Evolutionary conservation across 2,797 vertebrate genomes (phyloP), one percentile per base, ranked within the genome.

Genomic region (Myripristis jacobus): DNA sequence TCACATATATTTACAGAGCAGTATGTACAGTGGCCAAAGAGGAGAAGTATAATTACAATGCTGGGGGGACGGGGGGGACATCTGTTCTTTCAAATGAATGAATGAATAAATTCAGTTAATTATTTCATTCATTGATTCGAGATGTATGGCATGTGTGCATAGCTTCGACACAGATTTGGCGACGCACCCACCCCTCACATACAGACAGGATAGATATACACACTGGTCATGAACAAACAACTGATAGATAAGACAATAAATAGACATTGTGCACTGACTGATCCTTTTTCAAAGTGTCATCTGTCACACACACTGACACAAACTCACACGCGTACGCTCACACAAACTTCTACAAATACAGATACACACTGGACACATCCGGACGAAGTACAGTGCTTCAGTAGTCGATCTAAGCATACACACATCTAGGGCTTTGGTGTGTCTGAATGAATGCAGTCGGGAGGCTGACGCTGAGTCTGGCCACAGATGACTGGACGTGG

Each of bases 1-100:
- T 89, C 82, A 80, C 71, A 80, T 82, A 70, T 92, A 88, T 91
- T 77, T 91, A 92, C 91, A 88, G 69, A 85, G 90, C 85, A 78
- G 68, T 93, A 92, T 93, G 80, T 91, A 93, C 89, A 93, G 77
- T 79, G 81, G 79, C 85, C 82, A 82, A 76, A 82, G 80, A 79
- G 4, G 1, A n/a, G n/a, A n/a, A n/a, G 34, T 36, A 31, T 36
- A 9, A 9, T 36, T 36, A 31, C 31, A 31, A 31, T 36, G 6
- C 50, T 55, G 18, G 34, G 51, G 13, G 6, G 3, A 25, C 16
- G 27, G 19, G 69, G 9, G 15, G 24, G 57, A 86, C 70, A 77
- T 74, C 86, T 65, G 66, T 78, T 57, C 72, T 62, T 53, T 80
- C 53, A 58, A 69, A 79, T 52, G 69, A 65, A 83, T 15, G 18